These are phyloP conservation scores for Myrmecobius fasciatus DNA, from an alignment of 2,113 vertebrate genomes.

Conservation along the genomic window DNA sequence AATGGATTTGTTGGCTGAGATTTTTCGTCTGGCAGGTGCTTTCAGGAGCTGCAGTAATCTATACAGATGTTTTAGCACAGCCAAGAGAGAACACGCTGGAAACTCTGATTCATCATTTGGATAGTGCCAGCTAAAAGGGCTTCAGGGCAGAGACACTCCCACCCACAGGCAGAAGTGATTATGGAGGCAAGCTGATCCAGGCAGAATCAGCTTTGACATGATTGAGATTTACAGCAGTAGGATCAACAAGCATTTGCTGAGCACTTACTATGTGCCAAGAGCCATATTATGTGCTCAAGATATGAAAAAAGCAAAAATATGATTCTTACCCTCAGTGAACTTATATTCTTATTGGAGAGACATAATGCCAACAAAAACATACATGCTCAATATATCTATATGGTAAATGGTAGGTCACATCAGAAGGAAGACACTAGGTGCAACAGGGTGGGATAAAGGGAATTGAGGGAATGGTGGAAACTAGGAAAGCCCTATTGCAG, in stretches of 20 bases:
- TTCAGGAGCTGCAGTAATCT: background rate
- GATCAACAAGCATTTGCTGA: background rate
- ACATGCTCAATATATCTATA: background rate
- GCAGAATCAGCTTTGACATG: too few species aligned
- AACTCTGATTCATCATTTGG: background rate
- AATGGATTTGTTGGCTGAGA: accelerated
- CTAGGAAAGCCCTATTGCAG: background rate
- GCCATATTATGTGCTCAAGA: background rate
- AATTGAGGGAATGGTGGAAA: background rate
- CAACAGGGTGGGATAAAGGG: too few species aligned
- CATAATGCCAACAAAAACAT: background rate
- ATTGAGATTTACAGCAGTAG: background rate
- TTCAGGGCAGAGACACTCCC: background rate
- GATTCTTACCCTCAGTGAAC: background rate
- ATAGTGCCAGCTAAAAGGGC: too few species aligned
- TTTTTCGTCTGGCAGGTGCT: background rate
- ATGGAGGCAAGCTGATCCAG: background rate
- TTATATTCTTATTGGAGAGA: background rate
- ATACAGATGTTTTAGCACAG: background rate
- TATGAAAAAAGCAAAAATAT: background rate
- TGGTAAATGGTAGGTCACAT: background rate
- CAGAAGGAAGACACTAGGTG: background rate
- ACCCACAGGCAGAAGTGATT: background rate
- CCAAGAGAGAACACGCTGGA: background rate
- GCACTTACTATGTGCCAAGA: background rate